These are phyloP conservation scores for Drosophila insularis DNA, from an alignment of 1,140 invertebrate species.

Conservation along the genomic window DNA sequence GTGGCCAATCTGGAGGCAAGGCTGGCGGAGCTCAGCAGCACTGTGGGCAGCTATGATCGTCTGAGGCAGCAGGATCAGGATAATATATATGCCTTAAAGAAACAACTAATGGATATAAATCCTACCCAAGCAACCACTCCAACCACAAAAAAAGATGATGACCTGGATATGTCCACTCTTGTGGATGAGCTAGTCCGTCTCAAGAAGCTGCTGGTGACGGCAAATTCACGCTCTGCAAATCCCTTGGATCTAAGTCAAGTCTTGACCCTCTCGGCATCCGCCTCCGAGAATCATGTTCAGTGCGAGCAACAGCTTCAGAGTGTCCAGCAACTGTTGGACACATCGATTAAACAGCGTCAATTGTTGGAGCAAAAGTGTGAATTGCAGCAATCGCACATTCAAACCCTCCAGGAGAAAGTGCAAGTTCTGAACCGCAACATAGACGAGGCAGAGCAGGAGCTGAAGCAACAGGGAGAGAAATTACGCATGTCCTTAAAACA, in stretches of 20 bases:
- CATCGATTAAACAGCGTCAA: constrained; percentile 42
- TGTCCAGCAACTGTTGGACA: constrained; percentile 83
- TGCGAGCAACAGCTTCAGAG: constrained; percentile 84
- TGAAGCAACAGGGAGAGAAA: constrained; percentile 84
- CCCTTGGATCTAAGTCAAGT: constrained; percentile 84
- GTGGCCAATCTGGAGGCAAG: constrained; percentile 90
- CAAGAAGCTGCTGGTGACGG: constrained; percentile 84
- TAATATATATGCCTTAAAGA: constrained; percentile 89
- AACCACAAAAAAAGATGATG: constrained; percentile 25
- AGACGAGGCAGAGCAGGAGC: constrained; percentile 84
- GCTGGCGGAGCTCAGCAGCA: constrained; percentile 90
- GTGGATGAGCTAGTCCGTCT: constrained; percentile 85
- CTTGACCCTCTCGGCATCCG: constrained; percentile 73
- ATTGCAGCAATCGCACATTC: constrained; percentile 85
- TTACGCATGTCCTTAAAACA: constrained; percentile 81
- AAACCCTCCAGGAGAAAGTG: constrained; percentile 86
- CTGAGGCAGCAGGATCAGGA: constrained; percentile 88
- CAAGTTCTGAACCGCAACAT: constrained; percentile 86
- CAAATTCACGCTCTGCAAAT: constrained; percentile 84
- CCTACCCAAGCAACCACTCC: constrained; percentile 20
- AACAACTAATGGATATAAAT: constrained; percentile 72
- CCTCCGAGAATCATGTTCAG: constrained; percentile 51
- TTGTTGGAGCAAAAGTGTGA: constrained; percentile 59
- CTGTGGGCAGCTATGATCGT: constrained; percentile 90
- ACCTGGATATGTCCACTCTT: constrained; percentile 60